These are phyloP conservation scores for Sylvietta virens DNA, from an alignment of 2,113 vertebrate genomes.

Conservation along the genomic window DNA sequence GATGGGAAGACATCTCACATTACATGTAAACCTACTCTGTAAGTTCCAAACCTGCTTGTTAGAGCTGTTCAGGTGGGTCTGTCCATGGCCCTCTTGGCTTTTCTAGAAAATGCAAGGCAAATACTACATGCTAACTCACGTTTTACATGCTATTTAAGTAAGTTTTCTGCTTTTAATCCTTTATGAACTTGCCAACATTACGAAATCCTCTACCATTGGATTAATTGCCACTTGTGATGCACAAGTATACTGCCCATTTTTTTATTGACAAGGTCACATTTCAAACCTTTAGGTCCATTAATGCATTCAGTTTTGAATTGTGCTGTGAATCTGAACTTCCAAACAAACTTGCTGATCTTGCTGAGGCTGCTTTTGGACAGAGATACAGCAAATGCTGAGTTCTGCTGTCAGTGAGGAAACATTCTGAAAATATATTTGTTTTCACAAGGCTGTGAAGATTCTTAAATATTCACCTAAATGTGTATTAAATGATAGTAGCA, in stretches of 20 bases:
- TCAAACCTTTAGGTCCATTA: neutral
- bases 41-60: neutral
- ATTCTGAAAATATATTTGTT: constrained; percentile 29
- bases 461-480: constrained; percentile 29
- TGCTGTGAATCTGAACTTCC: neutral
- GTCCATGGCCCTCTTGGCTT: neutral
- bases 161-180: neutral
- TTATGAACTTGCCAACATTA: neutral
- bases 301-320: neutral
- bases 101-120: neutral
- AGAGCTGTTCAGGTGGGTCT: neutral
- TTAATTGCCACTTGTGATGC: neutral
- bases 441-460: neutral
- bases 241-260: neutral
- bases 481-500: neutral
- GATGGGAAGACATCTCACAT: neutral
- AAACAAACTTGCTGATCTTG: constrained; percentile 14
- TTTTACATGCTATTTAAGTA: neutral
- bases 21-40: neutral
- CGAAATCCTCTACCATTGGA: neutral
- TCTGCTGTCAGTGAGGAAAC: neutral
- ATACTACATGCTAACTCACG: neutral
- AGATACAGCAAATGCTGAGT: constrained; percentile 3
- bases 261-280: neutral
- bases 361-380: constrained; percentile 19